Conservation (phyloP, 1,140 invertebrate genomes). For the Kradibia gibbosae region DNA sequence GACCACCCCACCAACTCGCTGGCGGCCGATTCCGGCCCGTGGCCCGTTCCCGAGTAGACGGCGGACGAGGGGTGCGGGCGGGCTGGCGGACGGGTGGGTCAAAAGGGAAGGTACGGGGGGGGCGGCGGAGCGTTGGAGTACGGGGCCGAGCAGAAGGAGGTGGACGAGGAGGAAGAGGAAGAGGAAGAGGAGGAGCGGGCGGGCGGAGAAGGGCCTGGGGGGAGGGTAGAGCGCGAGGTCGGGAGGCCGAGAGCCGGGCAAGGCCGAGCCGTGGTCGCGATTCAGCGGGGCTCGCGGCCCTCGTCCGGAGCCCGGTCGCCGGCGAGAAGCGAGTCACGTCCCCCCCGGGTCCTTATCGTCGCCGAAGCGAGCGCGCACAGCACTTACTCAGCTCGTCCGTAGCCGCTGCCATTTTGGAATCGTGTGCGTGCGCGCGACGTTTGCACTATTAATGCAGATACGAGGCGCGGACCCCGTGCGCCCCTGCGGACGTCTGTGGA, state of each 20-base stretch:
- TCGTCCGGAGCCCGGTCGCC: background rate
- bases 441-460: conserved; percentile 2
- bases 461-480: background rate
- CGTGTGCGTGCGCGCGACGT: conserved; percentile 24
- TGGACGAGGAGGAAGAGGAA: too few relatives aligned
- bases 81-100: too few relatives aligned
- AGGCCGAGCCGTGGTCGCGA: background rate
- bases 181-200: too few relatives aligned
- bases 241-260: background rate
- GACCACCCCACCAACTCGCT: too few relatives aligned
- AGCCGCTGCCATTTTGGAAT: conserved; percentile 72
- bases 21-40: too few relatives aligned
- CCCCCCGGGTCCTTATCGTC: background rate
- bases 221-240: background rate
- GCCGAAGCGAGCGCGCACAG: conserved; percentile 40
- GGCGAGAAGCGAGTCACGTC: too few relatives aligned
- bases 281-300: too few relatives aligned
- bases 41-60: background rate
- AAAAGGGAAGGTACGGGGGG: too few relatives aligned
- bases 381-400: conserved; percentile 74
- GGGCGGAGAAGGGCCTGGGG: background rate
- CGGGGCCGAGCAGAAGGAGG: too few relatives aligned
- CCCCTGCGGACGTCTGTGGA: background rate
- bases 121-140: too few relatives aligned
- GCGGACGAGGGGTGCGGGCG: too few relatives aligned